A percentile compares a stretch with the other conserved stretches of the same genome.
These are phyloP conservation scores for Lobophora halterata DNA, from an alignment of 2,888 invertebrate genomes.

Conservation along the genomic window DNA sequence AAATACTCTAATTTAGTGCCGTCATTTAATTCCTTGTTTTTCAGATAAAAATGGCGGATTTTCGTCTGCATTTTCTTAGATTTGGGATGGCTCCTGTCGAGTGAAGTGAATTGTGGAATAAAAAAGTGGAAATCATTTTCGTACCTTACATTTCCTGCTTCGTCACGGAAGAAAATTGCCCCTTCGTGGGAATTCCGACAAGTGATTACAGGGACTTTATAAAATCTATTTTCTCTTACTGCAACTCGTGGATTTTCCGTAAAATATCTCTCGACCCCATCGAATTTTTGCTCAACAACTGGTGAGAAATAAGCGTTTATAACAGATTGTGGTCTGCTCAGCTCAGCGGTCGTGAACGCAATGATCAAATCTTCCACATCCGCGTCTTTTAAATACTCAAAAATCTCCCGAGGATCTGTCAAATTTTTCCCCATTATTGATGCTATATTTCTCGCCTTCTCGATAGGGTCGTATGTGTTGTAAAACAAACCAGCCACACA, in stretches of 20 bases:
- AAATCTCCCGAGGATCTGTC: constrained; percentile 38
- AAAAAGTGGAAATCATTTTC: constrained; percentile 50
- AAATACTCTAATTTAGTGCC: constrained; percentile 43
- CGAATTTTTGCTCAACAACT: constrained; percentile 57
- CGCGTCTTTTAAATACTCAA: constrained; percentile 45
- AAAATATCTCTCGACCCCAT: constrained; percentile 51
- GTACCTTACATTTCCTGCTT: constrained; percentile 34
- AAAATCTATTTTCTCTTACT: constrained; percentile 42
- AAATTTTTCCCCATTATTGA: constrained; percentile 48
- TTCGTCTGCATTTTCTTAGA: constrained; percentile 35
- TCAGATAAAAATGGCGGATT: constrained; percentile 52
- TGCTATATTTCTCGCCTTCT: constrained; percentile 48
- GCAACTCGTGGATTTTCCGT: constrained; percentile 47
- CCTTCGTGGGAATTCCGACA: constrained; percentile 56
- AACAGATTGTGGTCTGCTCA: constrained; percentile 38
- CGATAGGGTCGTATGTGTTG: constrained; percentile 51
- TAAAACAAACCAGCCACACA: constrained; percentile 54
- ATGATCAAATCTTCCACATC: constrained; percentile 53
- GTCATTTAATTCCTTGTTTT: constrained; percentile 36
- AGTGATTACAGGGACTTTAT: constrained; percentile 50
- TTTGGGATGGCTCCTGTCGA: constrained; percentile 35
- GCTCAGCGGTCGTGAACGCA: constrained; percentile 46
- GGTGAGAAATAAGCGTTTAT: constrained; percentile 52
- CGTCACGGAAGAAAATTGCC: constrained; percentile 49
- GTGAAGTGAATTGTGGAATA: constrained; percentile 46